Evolutionary conservation across 1,140 invertebrate genomes (phyloP), one percentile per base, ranked within the genome.

Genomic region (Chironomus striatipennis): DNA sequence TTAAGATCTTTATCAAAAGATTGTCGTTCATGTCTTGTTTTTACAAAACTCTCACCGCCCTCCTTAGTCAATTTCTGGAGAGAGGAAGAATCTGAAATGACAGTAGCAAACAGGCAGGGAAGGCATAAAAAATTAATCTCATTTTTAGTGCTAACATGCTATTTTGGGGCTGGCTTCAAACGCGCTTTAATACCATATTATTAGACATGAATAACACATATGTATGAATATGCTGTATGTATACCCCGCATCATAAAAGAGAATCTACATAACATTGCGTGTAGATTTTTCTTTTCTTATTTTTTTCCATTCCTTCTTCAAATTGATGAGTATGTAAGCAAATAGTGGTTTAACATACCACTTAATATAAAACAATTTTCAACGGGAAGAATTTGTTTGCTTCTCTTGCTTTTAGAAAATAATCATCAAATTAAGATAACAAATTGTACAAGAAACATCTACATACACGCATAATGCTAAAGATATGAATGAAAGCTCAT

Each of bases 361-460:
- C 12, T 57, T n/a, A 57, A 12, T n/a, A 57, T 1, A 47, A 47
- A 57, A n/a, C 8, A 12, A 12, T 43, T 47, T 57, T n/a, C 47
- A n/a, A 5, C 12, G 47, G 9, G 8, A n/a, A n/a, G 12, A 57
- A 57, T 57, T 2, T 2, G 2, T 57, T 57, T 10, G 47, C 10
- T 70, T 20, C 20, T 70, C 65, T 20, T 70, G 65, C 47, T 57
- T 57, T 70, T 20, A 67, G 65, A 10, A 70, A 20, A 10, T 70
- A 70, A 70, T 70, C 65, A 18, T 18, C 65, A 20, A 70, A 70
- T 70, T 70, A 70, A 70, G 65, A 70, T 70, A 70, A 70, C 65
- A 70, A 70, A 70, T 70, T 70, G n/a, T 9, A 70, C 8, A 70
- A 21, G 47, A 57, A 5, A n/a, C 47, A 34, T 34, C 24, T 34